Conservation (phyloP, 2,113 vertebrate genomes). For the Cyanoramphus novaezelandiae region DNA sequence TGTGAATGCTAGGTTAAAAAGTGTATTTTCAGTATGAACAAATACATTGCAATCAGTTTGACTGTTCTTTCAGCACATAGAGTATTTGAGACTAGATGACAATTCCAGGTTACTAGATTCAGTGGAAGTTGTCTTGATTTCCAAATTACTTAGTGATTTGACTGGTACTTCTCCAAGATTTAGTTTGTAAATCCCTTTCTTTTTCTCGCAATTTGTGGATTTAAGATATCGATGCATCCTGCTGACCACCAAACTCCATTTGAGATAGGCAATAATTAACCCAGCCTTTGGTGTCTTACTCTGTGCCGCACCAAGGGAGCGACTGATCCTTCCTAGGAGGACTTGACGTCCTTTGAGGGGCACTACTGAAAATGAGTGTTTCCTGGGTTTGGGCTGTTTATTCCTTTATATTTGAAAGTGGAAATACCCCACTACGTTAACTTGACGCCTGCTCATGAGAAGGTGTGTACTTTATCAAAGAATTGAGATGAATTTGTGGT, state of each 20-base stretch:
- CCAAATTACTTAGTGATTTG: background rate
- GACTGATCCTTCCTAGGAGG: background rate
- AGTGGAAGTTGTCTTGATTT: background rate
- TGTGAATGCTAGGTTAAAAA: background rate
- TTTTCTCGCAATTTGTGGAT: background rate
- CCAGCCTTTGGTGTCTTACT: background rate
- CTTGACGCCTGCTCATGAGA: background rate
- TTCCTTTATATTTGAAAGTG: background rate
- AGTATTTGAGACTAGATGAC: background rate
- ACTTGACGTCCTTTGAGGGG: background rate
- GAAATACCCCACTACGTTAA: background rate
- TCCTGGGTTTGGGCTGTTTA: accelerated
- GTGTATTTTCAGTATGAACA: background rate
- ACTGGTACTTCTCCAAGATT: background rate
- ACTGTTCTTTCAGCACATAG: background rate
- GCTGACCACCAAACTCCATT: background rate
- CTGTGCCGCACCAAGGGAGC: background rate
- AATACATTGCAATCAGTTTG: background rate
- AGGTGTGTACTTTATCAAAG: background rate
- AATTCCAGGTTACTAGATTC: background rate
- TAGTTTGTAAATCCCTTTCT: background rate
- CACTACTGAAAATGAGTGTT: accelerated
- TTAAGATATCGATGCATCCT: background rate
- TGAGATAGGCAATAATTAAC: background rate
- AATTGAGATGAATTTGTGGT: background rate